A percentile compares a stretch with the other conserved stretches of the same genome.
phyloP scores from a whole-genome alignment of 2,797 vertebrate genomes.

The Liparis tanakae region DNA sequence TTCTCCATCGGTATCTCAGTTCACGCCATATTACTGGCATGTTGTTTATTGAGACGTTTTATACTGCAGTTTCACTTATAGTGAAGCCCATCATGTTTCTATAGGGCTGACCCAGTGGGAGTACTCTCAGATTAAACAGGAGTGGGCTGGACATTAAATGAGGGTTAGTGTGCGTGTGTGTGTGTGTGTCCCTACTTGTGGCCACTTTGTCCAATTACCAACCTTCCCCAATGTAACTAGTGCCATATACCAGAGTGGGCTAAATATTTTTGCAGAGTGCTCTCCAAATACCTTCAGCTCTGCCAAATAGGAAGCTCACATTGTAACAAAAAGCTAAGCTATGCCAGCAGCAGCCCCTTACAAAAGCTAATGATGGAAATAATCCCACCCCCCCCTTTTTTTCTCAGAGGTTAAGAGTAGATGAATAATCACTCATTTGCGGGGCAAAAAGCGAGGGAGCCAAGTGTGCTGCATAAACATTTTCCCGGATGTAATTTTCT shows the following conservation, averaged over 20 bases:
- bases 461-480: conserved; percentile 95
- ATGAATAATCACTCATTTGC: conserved; percentile 98
- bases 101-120: conserved; percentile 26
- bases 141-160: conserved; percentile 24
- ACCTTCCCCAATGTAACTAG: conserved; percentile 31
- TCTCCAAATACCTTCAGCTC: conserved; percentile 58
- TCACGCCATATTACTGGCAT: background rate
- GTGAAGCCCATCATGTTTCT: conserved; percentile 32
- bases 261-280: conserved; percentile 43
- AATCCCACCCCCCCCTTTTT: conserved; percentile 47
- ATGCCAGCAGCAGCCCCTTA: conserved; percentile 64
- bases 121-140: conserved; percentile 21
- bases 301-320: conserved; percentile 74
- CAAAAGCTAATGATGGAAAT: conserved; percentile 88
- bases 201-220: conserved; percentile 36
- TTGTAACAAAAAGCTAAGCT: conserved; percentile 69
- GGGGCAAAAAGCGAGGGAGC: conserved; percentile 76
- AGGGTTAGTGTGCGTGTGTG: conserved; percentile 7
- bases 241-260: conserved; percentile 24
- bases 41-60: background rate
- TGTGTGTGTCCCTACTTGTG: conserved; percentile 18
- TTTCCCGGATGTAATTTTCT: conserved; percentile 99
- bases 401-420: conserved; percentile 80
- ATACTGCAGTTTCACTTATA: conserved; percentile 1
- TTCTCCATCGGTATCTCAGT: too few species aligned